Evolutionary conservation across 2,888 invertebrate species (phyloP).

Genomic region (Heliconius charithonia): DNA sequence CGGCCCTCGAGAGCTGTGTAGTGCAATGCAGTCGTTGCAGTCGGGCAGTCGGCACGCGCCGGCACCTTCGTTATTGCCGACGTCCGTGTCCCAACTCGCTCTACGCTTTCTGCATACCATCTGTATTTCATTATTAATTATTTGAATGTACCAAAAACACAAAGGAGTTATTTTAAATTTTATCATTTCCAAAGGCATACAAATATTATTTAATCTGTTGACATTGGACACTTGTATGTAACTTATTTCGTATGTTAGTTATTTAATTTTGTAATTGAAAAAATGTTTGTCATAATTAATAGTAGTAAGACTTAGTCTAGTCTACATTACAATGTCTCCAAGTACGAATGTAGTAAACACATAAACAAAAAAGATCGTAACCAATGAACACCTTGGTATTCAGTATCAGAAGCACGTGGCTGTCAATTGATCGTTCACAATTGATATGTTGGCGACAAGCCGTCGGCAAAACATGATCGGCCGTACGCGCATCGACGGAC

Average conservation of each 20-base stretch:
- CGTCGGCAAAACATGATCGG: conserved; percentile 57
- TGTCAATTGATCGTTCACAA: conserved; percentile 78
- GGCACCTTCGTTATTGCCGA: conserved; percentile 53
- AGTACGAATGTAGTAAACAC: background rate
- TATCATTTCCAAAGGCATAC: background rate
- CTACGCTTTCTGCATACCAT: conserved; percentile 1
- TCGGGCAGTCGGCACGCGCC: conserved; percentile 67
- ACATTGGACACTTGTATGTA: background rate
- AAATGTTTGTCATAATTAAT: too few relatives aligned
- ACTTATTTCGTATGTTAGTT: background rate
- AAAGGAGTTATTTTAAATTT: background rate
- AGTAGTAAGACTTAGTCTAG: too few relatives aligned
- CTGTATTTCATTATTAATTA: background rate
- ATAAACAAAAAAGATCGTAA: background rate
- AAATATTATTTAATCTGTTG: background rate
- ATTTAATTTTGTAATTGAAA: background rate
- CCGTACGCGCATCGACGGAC: conserved; percentile 64
- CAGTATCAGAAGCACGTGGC: conserved; percentile 63
- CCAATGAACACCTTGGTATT: conserved; percentile 41
- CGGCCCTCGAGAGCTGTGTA: conserved; percentile 68
- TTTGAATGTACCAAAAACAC: background rate
- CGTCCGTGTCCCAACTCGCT: conserved; percentile 14
- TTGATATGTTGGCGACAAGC: conserved; percentile 77
- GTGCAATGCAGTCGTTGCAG: conserved; percentile 56
- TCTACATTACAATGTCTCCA: background rate